These are phyloP conservation scores for Neofelis nebulosa DNA, from an alignment of 2,113 vertebrate genomes.

Conservation along the genomic window DNA sequence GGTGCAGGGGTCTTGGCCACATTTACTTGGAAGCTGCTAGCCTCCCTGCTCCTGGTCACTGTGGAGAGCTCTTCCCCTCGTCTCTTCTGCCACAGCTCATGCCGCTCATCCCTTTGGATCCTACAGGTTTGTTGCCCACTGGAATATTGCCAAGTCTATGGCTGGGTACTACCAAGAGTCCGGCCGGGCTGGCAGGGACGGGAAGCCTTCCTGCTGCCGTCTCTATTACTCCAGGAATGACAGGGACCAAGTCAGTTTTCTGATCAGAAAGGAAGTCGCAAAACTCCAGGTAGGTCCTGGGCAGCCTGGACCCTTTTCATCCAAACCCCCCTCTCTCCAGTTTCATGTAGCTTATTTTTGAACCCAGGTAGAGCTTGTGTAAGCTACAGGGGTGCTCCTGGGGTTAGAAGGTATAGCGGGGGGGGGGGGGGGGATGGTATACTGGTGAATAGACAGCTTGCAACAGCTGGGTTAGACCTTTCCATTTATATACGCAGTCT, in stretches of 20 bases:
- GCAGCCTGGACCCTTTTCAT: background rate
- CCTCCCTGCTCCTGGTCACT: background rate
- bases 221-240: slow-evolving; percentile 95
- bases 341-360: background rate
- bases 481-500: background rate
- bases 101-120: background rate
- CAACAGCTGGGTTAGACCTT: background rate
- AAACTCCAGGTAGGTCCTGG: slow-evolving; percentile 87
- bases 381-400: background rate
- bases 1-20: background rate
- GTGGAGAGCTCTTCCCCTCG: background rate
- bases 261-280: slow-evolving; percentile 92
- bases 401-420: background rate
- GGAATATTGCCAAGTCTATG: slow-evolving; percentile 98
- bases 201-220: slow-evolving; percentile 93
- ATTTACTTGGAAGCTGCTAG: background rate
- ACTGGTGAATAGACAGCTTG: background rate
- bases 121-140: slow-evolving; percentile 96
- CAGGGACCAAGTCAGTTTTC: slow-evolving; percentile 92
- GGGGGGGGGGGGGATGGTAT: background rate
- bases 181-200: slow-evolving; percentile 96
- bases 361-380: background rate
- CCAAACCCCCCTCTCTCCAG: rapidly evolving
- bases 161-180: slow-evolving; percentile 99
- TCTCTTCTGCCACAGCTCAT: background rate